phyloP scores from a whole-genome alignment of 2,888 invertebrate genomes.

The Seladonia tumulorum region DNA sequence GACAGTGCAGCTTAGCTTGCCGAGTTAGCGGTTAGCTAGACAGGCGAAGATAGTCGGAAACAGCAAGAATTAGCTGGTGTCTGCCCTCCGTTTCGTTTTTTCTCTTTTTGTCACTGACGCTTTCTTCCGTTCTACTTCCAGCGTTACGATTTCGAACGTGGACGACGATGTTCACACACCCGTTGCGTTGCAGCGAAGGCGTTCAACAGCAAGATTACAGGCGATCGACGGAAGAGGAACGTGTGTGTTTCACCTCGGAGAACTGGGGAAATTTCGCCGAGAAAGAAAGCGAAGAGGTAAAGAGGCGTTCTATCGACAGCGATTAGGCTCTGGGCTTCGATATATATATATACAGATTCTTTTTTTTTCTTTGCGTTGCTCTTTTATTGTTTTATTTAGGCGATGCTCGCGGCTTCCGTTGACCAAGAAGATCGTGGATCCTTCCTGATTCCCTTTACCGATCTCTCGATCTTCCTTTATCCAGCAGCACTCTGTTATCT shows the following conservation, averaged over 20 bases:
- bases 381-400: constrained; percentile 36
- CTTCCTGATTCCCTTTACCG: constrained; percentile 17
- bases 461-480: constrained; percentile 32
- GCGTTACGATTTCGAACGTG: constrained; percentile 1
- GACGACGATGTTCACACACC: constrained; percentile 11
- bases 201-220: constrained; percentile 11
- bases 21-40: constrained; percentile 34
- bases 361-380: background rate
- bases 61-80: constrained; percentile 21
- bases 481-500: constrained; percentile 44
- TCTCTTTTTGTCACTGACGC: background rate
- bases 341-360: background rate
- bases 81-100: background rate
- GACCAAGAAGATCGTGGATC: constrained; percentile 29
- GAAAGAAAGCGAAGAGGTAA: constrained; percentile 43
- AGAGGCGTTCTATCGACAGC: constrained; percentile 18
- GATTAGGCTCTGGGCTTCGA: constrained; percentile 40
- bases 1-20: constrained; percentile 30
- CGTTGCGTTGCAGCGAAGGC: background rate
- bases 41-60: constrained; percentile 15
- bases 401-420: constrained; percentile 36
- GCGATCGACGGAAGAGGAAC: constrained; percentile 18
- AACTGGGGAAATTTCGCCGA: constrained; percentile 13
- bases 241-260: background rate
- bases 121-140: constrained; percentile 12